Evolutionary conservation across 2,113 vertebrate genomes (phyloP), one percentile per base, ranked within the genome.

Genomic region (Sterrhoptilus dennistouni): DNA sequence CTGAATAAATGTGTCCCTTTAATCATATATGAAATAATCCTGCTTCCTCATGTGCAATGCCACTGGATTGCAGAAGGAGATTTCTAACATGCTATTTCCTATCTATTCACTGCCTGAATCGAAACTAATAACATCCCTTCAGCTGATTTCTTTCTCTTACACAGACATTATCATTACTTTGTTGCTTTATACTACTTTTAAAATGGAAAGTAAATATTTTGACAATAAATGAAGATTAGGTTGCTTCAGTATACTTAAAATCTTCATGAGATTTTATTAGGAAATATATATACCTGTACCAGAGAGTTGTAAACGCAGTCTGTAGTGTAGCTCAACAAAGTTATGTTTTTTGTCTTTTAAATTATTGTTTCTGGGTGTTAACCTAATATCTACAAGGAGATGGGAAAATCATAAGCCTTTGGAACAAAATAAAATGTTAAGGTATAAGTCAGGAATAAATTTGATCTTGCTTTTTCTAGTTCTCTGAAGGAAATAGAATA

Each of bases 1-100:
- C 47, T 86, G 83, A 86, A 88, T 91, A 88, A 92, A 86, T 70
- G 13, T 94, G 68, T 83, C 54, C 31, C 35, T 69, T 93, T 93
- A 94, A 94, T 88, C 61, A 47, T 44, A 68, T 31, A 40, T 61
- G 52, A 91, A 93, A 52, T 70, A 66, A 60, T 71, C 24, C 33
- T 49, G 3, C 33, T 83, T 86, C 60, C 22, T 75, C 23, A 42
- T 29, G 36, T 23, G 12, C 0, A 0, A 44, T 83, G 33, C 42
- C 90, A 66, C 20, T 77, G 56, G 10, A 15, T 91, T 90, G 40
- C 29, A 83, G 81, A 89, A 72, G 56, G 35, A 53, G 29, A 52
- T 92, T 70, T 88, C 52, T 75, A 52, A 65, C 56, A 42, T 27
- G 14, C 5, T 56, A 8, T 71, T 96, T 94, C 38, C 63, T 75